phyloP scores from a whole-genome alignment of 2,888 invertebrate genomes.

The Hylaea fasciaria region DNA sequence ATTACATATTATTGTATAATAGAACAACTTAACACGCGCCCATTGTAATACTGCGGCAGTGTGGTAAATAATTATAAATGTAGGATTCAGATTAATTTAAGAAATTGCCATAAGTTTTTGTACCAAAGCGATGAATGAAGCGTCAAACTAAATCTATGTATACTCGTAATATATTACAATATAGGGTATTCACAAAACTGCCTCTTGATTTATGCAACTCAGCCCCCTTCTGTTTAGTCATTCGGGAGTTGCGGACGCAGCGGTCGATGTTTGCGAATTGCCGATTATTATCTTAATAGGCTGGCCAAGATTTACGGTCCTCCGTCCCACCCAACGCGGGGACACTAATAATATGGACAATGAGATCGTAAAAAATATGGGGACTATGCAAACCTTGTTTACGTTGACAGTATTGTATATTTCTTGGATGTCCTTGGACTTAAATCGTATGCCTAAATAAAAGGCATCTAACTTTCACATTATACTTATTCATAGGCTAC shows the following conservation, averaged over 20 bases:
- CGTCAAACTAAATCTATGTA: no score
- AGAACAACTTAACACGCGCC: no score
- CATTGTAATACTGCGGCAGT: no score
- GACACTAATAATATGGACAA: constrained; percentile 26
- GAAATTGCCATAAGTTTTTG: neutral
- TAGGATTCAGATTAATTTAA: no score
- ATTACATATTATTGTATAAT: no score
- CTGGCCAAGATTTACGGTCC: constrained; percentile 67
- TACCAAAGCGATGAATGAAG: neutral
- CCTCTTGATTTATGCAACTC: constrained; percentile 12
- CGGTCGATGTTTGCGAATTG: constrained; percentile 71
- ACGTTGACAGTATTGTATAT: no score
- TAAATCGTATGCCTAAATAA: no score
- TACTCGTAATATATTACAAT: no score
- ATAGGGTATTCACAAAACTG: constrained; percentile 6
- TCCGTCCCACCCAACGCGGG: constrained; percentile 20
- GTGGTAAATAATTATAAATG: no score
- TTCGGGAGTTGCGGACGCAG: constrained; percentile 47
- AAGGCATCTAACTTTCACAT: no score
- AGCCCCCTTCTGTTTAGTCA: constrained; percentile 28
- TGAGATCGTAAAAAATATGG: constrained; percentile 15
- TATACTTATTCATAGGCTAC: no score
- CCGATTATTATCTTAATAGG: constrained; percentile 80
- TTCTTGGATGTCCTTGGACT: no score
- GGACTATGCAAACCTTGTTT: neutral